Conservation (phyloP, 1,140 invertebrate species). For the Drosophila lacertosa region DNA sequence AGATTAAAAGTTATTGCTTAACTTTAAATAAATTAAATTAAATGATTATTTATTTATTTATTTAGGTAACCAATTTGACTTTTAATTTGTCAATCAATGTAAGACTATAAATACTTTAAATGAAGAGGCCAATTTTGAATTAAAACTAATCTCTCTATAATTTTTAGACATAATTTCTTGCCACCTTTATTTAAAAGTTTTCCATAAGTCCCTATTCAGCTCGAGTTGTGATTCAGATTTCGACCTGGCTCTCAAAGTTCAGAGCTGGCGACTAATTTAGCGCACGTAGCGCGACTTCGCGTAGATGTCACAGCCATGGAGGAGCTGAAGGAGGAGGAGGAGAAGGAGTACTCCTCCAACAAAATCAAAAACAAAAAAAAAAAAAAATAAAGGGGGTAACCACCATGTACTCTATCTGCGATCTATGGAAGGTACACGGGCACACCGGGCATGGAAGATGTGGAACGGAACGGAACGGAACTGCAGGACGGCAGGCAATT, state of each 20-base stretch:
- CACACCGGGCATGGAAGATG: no score
- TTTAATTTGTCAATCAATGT: no score
- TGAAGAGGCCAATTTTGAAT: no score
- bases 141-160: no score
- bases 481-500: slow-evolving; percentile 55
- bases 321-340: no score
- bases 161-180: no score
- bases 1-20: no score
- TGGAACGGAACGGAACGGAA: not conserved
- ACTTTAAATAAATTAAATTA: no score
- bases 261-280: slow-evolving; percentile 44
- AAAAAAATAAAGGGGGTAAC: slow-evolving; percentile 34
- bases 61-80: no score
- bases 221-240: slow-evolving; percentile 1
- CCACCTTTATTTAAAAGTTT: not conserved
- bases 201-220: not conserved
- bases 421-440: slow-evolving; percentile 56
- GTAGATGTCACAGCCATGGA: slow-evolving; percentile 36
- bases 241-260: slow-evolving; percentile 22
- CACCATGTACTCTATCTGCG: slow-evolving; percentile 51
- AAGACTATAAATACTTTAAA: no score
- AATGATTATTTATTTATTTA: no score
- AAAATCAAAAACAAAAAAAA: no score
- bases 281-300: slow-evolving; percentile 25
- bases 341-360: slow-evolving; percentile 10